These are phyloP conservation scores for Trichomycterus rosablanca DNA, from an alignment of 2,113 vertebrate species.

Conservation along the genomic window DNA sequence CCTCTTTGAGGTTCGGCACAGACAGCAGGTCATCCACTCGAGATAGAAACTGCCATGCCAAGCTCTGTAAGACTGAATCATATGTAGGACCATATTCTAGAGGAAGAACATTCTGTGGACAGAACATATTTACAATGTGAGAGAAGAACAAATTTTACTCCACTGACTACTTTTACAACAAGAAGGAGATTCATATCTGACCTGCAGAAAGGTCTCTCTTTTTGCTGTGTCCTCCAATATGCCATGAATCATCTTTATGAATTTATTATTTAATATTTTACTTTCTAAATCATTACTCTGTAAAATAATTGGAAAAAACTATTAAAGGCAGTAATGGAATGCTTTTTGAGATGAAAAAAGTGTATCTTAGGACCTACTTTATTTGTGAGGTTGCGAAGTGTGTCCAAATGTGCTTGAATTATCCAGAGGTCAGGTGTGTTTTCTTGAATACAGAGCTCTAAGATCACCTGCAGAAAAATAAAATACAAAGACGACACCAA, in stretches of 20 bases:
- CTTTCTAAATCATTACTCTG: constrained; percentile 43
- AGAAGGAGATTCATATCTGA: not conserved
- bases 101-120: constrained; percentile 42
- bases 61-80: constrained; percentile 41
- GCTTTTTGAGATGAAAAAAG: not conserved
- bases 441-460: constrained; percentile 43
- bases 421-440: constrained; percentile 34
- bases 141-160: no score
- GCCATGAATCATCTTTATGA: constrained; percentile 39
- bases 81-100: constrained; percentile 39
- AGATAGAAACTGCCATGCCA: constrained; percentile 47
- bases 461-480: constrained; percentile 31
- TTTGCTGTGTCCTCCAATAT: constrained; percentile 34
- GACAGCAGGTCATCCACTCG: constrained; percentile 45
- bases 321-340: no score
- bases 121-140: not conserved
- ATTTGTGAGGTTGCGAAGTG: constrained; percentile 37
- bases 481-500: no score
- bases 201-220: constrained; percentile 40
- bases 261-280: constrained; percentile 38
- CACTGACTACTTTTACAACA: no score
- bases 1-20: constrained; percentile 47
- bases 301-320: not conserved
- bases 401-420: constrained; percentile 45
- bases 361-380: constrained; percentile 12